Evolutionary conservation across 2,113 vertebrate species (phyloP), one percentile per base, ranked within the genome.

Genomic region (Trogon surrucura): DNA sequence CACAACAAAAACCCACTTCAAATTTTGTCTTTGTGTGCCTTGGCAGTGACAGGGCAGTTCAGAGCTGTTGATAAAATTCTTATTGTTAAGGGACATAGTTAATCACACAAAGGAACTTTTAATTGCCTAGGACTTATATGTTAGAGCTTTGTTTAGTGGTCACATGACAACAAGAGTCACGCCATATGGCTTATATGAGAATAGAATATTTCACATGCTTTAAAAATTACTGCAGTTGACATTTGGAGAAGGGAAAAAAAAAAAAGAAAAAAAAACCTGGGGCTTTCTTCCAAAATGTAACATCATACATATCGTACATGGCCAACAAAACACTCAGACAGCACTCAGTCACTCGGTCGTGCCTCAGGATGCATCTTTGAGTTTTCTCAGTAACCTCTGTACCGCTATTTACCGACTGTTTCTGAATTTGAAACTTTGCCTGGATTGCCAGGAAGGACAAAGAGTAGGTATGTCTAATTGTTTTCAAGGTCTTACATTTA

Each of bases 261-360:
- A 87, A 82, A 62, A 72, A 83, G 82, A 82, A 62, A 41, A 45
- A 56, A n/a, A 38, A n/a, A 27, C 32, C 36, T 34, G 5, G 47
- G 85, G 83, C 85, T 91, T 71, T 83, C 51, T 92, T 94, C 91
- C 91, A 93, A 84, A 64, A 48, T 19, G 6, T 60, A 95, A 78
- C 80, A 94, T 93, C 88, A 81, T 9, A 56, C 44, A 11, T 53
- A 45, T 23, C 0, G 3, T 72, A 7, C 13, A 29, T 6, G 47
- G 44, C 65, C 72, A 96, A 44, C 30, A 81, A 79, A 88, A 45
- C 56, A 34, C 75, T 80, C 88, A 78, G 26, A 22, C 62, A 60
- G 41, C 75, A 29, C 60, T 90, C 45, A 61, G 79, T 53, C 30
- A 21, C 54, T 88, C 57, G 54, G 75, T 36, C 7, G 3, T 60